Base-by-base conservation (phyloP, 2,888 invertebrate genomes). In the Rotaria sp. region DNA sequence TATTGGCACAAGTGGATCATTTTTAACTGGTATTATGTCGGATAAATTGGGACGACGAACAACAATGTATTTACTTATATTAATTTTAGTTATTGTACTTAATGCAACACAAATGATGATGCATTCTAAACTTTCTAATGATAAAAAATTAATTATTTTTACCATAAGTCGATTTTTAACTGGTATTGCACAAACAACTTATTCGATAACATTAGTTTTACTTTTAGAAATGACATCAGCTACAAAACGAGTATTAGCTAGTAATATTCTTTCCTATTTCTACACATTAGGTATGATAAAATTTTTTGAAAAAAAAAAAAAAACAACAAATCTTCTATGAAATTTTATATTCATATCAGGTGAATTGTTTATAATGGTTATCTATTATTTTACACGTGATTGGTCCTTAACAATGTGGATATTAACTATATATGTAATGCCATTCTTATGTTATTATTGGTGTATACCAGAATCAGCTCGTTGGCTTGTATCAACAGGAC, bases 381-480 rank as follows among this genome's bases (percentile, higher is more conserved):
- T 80, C 26, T 80, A 80, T n/a, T 80, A 80, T 80, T 45, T n/a
- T n/a, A 45, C 45, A 26, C 80, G 80, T n/a, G 84, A 84, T 50
- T 86, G 80, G 55, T 48, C 59, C 26, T 67, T 84, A 45, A 80
- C 84, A 13, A 57, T 59, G 45, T 86, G 86, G 86, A 67, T 84
- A 2, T 48, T 86, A 15, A 67, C 86, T 26, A 35, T 86, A n/a
- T 86, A 86, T 84, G 86, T 86, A 24, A 86, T 86, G 59, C 86
- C 86, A n/a, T 86, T 86, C 38, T 84, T 86, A 35, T 84, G 67
- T 50, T 86, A 86, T 35, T 86, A 86, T 59, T 86, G 86, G 86
- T 48, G 84, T 41, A 45, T 86, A 67, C 86, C 86, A 13, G 86
- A 86, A 75, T 86, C 86, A 52, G 84, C 86, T 11, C 84, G 86